Base-by-base conservation (phyloP, 2,797 vertebrate genomes). In the Pseudochirops cupreus region DNA sequence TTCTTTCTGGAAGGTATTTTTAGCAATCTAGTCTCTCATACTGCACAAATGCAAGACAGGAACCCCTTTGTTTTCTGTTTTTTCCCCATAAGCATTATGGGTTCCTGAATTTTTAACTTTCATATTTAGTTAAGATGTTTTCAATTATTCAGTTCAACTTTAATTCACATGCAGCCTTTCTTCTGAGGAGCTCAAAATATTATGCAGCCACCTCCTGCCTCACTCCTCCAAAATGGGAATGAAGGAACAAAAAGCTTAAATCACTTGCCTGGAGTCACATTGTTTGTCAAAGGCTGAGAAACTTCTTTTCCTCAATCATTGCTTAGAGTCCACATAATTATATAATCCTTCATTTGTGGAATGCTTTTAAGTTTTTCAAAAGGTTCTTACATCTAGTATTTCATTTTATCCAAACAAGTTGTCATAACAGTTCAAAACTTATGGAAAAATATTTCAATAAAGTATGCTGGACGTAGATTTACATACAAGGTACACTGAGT, bases 41-140 rank as follows among this genome's bases (percentile, higher is more conserved):
- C 95, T 59, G 13, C 24, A 95, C 33, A 46, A 92, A 16, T 96
- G 82, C 56, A 94, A 91, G 94, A 96, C 96, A 97, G 90, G 52
- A 97, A 87, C 13, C 21, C 39, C 67, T 13, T 6, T n/a, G 39
- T 62, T 62, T 31, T 93, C 62, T 93, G 92, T 91, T 54, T 91
- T 89, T 50, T 50, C 56, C 74, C 58, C 59, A 82, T 21, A 39
- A 82, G n/a, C n/a, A 82, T 82, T 39, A 2, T 46, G 67, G 67
- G 29, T 93, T 74, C 54, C 9, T 95, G 53, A 91, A 95, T 82
- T 82, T 74, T 82, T 24, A 92, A 3, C 21, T 95, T 58, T 91
- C 33, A 24, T 94, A 91, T n/a, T n/a, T 33, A 16, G 5, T 74
- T 53, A 95, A 92, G 93, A 29, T 92, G 33, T 95, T 91, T 91